Evolutionary conservation across 2,888 invertebrate species (phyloP).

Genomic region (Phlogophora meticulosa): DNA sequence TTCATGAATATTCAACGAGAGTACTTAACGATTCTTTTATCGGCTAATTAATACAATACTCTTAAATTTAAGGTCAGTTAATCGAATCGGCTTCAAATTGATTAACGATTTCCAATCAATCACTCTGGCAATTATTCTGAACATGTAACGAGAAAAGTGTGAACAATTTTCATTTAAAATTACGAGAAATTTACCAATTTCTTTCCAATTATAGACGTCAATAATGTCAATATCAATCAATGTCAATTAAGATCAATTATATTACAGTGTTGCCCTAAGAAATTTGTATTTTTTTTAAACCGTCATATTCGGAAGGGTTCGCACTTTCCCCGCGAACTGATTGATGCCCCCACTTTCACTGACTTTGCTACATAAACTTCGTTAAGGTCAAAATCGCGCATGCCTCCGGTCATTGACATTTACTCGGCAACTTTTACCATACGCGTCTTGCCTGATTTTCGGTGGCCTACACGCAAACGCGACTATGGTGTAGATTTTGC

Average conservation of each 20-base stretch:
- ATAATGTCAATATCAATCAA: conserved; percentile 11
- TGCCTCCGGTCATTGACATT: conserved; percentile 68
- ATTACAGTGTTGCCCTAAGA: conserved; percentile 16
- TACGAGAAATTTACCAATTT: conserved; percentile 10
- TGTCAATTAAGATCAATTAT: conserved; percentile 17
- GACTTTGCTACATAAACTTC: conserved; percentile 73
- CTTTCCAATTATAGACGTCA: not conserved
- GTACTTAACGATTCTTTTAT: conserved; percentile 31
- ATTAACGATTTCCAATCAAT: conserved; percentile 24
- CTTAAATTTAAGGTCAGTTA: conserved; percentile 23
- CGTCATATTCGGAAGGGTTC: conserved; percentile 69
- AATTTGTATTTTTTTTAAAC: conserved; percentile 19
- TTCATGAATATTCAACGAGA: conserved; percentile 32
- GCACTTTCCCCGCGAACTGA: conserved; percentile 74
- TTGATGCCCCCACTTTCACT: conserved; percentile 78
- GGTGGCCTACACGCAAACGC: conserved; percentile 39
- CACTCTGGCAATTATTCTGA: conserved; percentile 17
- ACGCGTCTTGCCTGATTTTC: conserved; percentile 53
- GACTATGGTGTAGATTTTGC: not conserved
- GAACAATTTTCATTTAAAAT: conserved; percentile 24
- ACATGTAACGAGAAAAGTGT: conserved; percentile 8
- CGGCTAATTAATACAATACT: conserved; percentile 19
- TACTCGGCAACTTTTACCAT: conserved; percentile 77
- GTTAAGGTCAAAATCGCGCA: conserved; percentile 72
- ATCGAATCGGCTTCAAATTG: conserved; percentile 17